phyloP scores from a whole-genome alignment of 35 echinoderm and acorn worm genomes.

The Ptychodera flava region DNA sequence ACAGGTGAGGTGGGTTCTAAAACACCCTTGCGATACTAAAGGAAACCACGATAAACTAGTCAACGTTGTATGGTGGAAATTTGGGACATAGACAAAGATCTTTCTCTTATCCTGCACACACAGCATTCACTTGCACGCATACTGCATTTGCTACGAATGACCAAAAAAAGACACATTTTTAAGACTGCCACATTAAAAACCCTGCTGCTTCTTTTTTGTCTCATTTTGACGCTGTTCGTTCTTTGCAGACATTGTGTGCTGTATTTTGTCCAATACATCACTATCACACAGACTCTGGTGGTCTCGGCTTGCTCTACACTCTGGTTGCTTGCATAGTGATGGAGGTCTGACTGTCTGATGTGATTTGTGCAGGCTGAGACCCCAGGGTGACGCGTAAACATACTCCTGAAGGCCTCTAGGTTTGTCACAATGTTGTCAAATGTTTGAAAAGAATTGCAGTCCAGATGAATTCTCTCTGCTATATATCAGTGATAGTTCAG shows the following conservation, averaged over 20 bases:
- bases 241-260: background rate
- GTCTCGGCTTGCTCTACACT: background rate
- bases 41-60: too few relatives aligned
- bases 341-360: background rate
- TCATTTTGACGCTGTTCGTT: background rate
- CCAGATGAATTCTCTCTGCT: too few relatives aligned
- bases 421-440: constrained; percentile 1
- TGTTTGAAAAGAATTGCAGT: too few relatives aligned
- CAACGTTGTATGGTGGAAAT: background rate
- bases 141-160: background rate
- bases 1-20: background rate
- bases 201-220: background rate
- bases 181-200: background rate
- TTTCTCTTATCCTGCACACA: background rate
- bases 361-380: background rate
- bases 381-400: background rate
- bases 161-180: too few relatives aligned
- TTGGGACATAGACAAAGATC: background rate
- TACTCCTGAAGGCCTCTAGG: background rate
- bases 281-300: background rate
- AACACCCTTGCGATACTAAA: too few relatives aligned
- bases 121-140: background rate
- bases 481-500: too few relatives aligned
- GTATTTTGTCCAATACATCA: background rate
- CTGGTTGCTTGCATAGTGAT: background rate